Evolutionary conservation across 2,113 vertebrate species (phyloP), one percentile per base, ranked within the genome.

Genomic region (Ancistrus triradiatus): DNA sequence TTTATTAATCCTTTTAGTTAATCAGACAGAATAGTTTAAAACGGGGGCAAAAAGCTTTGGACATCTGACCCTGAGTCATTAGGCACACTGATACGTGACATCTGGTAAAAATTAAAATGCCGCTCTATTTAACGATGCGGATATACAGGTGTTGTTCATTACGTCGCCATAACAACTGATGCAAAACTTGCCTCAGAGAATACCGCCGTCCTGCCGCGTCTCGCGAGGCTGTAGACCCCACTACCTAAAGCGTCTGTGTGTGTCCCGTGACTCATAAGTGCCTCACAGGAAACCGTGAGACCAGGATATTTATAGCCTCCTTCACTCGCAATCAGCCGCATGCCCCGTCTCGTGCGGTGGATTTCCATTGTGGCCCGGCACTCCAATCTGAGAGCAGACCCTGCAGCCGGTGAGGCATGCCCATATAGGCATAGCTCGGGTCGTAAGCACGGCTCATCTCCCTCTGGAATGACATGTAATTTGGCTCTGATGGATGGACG

Each of bases 391-490:
- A 17, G n/a, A n/a, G n/a, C n/a, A n/a, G n/a, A n/a, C n/a, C n/a
- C n/a, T n/a, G n/a, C n/a, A n/a, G n/a, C n/a, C n/a, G n/a, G n/a
- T 15, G 11, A 64, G 58, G 66, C 47, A 3, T 46, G 51, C 59
- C 19, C 66, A 73, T 70, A 78, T 74, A 46, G 46, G 69, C 82
- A 65, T 56, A 53, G 51, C 68, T 76, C 22, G 17, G 61, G 55
- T 52, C 53, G 48, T 68, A 68, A 67, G 46, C 51, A 7, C 2
- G 42, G n/a, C 47, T 70, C 35, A 55, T 71, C 55, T 57, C 19
- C 18, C 37, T 62, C 67, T 9, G 46, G 73, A 64, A 78, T 80
- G 79, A 84, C 66, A 75, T 66, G 75, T 77, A 74, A 83, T 56
- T 61, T 10, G 6, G 21, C 70, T 59, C 17, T 58, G 74, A 81